Percentiles rank a stretch among this genome's conserved stretches.
phyloP scores from a whole-genome alignment of 2,113 vertebrate genomes.

The Callithrix jacchus region DNA sequence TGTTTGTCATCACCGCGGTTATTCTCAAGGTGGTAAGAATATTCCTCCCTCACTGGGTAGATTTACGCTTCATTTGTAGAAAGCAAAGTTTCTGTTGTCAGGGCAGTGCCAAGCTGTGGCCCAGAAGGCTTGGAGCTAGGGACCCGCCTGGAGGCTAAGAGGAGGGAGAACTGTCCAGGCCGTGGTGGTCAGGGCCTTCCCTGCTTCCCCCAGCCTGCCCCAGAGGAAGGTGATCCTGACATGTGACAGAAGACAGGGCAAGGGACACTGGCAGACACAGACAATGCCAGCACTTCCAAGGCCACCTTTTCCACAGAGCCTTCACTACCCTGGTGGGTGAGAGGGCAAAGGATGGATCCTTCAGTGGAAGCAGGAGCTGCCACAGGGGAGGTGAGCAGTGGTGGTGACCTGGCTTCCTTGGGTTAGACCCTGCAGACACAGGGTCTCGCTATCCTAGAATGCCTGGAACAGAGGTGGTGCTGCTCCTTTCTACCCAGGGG shows the following conservation, averaged over 20 bases:
- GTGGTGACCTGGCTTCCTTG: not conserved
- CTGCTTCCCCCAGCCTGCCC: not conserved
- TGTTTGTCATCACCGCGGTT: constrained; percentile 65
- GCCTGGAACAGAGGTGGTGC: fast-evolving
- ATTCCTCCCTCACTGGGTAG: not conserved
- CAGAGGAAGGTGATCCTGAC: not conserved
- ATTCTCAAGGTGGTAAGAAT: constrained; percentile 45
- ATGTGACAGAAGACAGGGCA: not conserved
- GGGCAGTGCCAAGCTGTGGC: not conserved
- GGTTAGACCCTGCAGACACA: not conserved
- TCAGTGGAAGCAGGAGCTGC: not conserved
- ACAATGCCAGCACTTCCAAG: fast-evolving
- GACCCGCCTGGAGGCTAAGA: not conserved
- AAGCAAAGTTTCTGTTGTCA: not conserved
- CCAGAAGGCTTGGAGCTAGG: not conserved
- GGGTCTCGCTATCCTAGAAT: not conserved
- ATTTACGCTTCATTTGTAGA: constrained; percentile 16
- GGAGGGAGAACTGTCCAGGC: not conserved
- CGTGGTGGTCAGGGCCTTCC: fast-evolving
- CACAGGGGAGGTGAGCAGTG: too few relatives aligned
- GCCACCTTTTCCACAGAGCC: not conserved
- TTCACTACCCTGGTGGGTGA: not conserved
- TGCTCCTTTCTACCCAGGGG: not conserved
- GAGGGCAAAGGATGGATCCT: not conserved
- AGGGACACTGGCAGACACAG: not conserved